These are phyloP conservation scores for Leucoraja erinaceus DNA, from an alignment of 2,113 vertebrate species.

Conservation along the genomic window DNA sequence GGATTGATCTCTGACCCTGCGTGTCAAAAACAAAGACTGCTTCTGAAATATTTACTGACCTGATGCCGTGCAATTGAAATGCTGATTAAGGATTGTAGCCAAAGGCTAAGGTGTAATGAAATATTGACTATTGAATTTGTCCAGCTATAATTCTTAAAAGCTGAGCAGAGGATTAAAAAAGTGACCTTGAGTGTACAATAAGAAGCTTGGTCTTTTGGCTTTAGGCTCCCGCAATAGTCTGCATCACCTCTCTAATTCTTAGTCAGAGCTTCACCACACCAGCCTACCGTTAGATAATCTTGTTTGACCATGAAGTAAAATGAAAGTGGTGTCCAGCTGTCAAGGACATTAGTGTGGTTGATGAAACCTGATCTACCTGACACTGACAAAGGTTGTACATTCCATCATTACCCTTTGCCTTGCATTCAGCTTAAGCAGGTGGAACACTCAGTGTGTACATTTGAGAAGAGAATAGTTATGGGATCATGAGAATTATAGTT, in stretches of 20 bases:
- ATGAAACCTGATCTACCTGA: conserved; percentile 8
- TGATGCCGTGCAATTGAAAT: neutral
- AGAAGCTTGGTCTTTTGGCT: conserved; percentile 25
- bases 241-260: neutral
- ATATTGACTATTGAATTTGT: conserved; percentile 34
- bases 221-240: conserved; percentile 4
- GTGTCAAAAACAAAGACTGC: conserved; percentile 23
- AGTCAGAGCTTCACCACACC: neutral
- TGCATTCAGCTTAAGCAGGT: neutral
- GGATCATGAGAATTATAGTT: conserved; percentile 10
- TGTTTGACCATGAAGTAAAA: conserved; percentile 3
- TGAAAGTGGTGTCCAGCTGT: conserved; percentile 27
- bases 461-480: neutral
- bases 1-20: neutral
- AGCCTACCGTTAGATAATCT: neutral
- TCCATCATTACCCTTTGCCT: neutral
- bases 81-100: neutral
- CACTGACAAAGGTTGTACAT: neutral
- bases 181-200: conserved; percentile 28
- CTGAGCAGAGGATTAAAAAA: conserved; percentile 13
- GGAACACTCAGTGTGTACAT: neutral
- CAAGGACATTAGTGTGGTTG: conserved; percentile 6
- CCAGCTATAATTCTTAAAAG: conserved; percentile 13
- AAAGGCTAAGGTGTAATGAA: conserved; percentile 33
- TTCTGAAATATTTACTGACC: conserved; percentile 13